Evolutionary conservation across 2,888 invertebrate genomes (phyloP).

Genomic region (Tinea semifulvella): DNA sequence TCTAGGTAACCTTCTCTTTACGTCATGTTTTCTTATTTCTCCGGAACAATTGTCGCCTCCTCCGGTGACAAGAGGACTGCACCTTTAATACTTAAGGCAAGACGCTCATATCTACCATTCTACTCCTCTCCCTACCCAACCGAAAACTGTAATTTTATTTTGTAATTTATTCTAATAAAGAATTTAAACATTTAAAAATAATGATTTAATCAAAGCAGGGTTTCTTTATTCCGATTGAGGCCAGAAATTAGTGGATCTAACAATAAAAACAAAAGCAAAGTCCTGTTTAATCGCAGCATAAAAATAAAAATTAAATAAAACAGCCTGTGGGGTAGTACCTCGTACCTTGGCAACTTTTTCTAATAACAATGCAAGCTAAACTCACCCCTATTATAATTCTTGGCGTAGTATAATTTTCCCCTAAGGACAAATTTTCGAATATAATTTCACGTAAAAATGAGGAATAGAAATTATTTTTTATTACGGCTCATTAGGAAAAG

Average conservation of each 20-base stretch:
- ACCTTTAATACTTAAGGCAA: no score
- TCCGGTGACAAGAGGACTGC: no score
- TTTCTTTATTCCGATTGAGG: conserved; percentile 50
- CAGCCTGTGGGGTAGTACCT: conserved; percentile 57
- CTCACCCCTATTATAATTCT: conserved; percentile 8
- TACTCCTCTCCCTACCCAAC: no score
- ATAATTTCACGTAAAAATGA: no score
- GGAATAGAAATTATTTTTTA: no score
- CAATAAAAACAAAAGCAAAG: conserved; percentile 65
- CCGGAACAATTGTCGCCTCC: no score
- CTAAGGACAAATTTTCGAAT: conserved; percentile 6
- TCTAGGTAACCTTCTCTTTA: no score
- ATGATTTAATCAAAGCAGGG: no score
- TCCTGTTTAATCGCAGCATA: conserved; percentile 64
- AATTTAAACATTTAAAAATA: no score
- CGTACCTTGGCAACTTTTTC: conserved; percentile 47
- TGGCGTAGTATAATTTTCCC: background rate
- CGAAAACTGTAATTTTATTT: conserved; percentile 36
- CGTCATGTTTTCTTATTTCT: no score
- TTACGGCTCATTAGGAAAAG: no score
- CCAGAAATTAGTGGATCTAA: conserved; percentile 64
- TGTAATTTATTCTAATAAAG: background rate
- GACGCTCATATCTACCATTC: no score
- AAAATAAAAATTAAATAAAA: conserved; percentile 67
- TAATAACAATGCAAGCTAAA: conserved; percentile 36